These are phyloP conservation scores for Prionchulus punctatus DNA, from an alignment of 2,888 invertebrate genomes.

Conservation along the genomic window DNA sequence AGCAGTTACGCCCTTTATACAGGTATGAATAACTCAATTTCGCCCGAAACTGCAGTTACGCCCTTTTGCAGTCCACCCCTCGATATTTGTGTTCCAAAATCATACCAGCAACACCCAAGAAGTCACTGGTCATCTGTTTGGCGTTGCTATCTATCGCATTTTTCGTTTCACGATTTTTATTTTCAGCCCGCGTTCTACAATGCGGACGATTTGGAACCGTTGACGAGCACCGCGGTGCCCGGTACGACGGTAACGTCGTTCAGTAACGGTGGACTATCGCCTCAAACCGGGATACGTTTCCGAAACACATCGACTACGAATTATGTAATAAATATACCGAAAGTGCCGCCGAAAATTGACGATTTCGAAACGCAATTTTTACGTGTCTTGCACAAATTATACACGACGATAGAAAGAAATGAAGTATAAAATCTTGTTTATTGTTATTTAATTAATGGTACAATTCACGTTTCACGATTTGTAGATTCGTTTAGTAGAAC, in stretches of 20 bases:
- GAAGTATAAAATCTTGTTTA: no score
- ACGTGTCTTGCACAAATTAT: conserved; percentile 51
- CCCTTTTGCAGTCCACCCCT: no score
- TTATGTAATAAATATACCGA: neutral
- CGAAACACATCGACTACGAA: no score
- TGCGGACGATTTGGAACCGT: neutral
- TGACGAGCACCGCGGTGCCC: neutral
- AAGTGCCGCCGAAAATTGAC: conserved; percentile 15
- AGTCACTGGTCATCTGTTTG: neutral
- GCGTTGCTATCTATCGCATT: neutral
- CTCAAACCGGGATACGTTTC: no score
- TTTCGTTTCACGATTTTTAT: neutral
- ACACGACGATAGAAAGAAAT: conserved; percentile 59
- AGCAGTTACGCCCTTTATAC: no score
- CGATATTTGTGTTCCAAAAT: no score
- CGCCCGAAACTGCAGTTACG: no score
- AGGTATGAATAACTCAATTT: no score
- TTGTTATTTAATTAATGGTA: no score
- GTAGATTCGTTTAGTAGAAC: conserved; percentile 56
- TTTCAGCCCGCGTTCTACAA: neutral
- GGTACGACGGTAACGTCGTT: neutral
- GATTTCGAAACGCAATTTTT: conserved; percentile 49
- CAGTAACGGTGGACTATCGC: neutral
- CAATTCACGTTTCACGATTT: neutral
- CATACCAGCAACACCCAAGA: neutral